Conservation (phyloP, 2,888 invertebrate genomes). For the Lissonota sp. region DNA sequence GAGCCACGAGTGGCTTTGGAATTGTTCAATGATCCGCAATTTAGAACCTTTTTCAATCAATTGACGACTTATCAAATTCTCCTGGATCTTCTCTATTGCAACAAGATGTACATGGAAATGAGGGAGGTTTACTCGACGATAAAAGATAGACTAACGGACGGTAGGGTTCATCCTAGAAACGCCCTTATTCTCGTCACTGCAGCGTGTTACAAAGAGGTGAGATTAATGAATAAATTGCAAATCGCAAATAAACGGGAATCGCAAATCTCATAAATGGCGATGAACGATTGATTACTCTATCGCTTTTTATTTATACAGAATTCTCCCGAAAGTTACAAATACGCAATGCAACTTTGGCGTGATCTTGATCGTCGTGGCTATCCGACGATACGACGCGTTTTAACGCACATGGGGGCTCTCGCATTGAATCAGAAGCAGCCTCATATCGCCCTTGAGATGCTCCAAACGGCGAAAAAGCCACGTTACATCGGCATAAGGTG, state of each 20-base stretch:
- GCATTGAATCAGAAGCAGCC: slow-evolving; percentile 89
- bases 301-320: slow-evolving; percentile 85
- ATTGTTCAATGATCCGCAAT: slow-evolving; percentile 87
- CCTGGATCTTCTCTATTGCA: slow-evolving; percentile 89
- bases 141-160: slow-evolving; percentile 86
- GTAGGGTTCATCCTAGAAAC: slow-evolving; percentile 89
- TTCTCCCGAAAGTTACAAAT: slow-evolving; percentile 86
- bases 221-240: slow-evolving; percentile 29
- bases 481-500: slow-evolving; percentile 89
- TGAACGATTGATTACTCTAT: background rate
- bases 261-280: background rate
- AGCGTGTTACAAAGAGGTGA: slow-evolving; percentile 91
- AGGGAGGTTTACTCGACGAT: slow-evolving; percentile 87
- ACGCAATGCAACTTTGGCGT: slow-evolving; percentile 87
- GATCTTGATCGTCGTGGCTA: slow-evolving; percentile 86
- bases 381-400: slow-evolving; percentile 86
- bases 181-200: slow-evolving; percentile 88
- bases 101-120: slow-evolving; percentile 88
- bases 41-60: slow-evolving; percentile 90
- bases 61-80: slow-evolving; percentile 88
- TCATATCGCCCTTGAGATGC: slow-evolving; percentile 88
- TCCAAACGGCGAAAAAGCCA: slow-evolving; percentile 85
- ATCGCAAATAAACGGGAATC: too few relatives aligned
- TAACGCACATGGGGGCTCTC: slow-evolving; percentile 87
- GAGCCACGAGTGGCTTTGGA: slow-evolving; percentile 88